Conservation (phyloP, 2,888 invertebrate genomes). For the Lithophane semibrunnea region DNA sequence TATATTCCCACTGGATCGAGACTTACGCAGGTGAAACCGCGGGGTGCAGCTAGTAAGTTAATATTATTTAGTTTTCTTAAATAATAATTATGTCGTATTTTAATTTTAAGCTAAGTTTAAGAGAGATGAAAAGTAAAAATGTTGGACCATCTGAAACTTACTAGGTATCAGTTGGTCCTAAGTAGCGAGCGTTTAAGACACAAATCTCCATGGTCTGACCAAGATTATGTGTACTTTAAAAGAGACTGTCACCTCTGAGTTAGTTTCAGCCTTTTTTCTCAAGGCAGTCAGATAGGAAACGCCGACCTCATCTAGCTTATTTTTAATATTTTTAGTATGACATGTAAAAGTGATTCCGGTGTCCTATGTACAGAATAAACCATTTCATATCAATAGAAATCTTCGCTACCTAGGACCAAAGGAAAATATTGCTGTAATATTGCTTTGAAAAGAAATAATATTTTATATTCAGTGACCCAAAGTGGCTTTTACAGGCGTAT, state of each 20-base stretch:
- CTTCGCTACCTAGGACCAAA: background rate
- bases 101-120: constrained; percentile 9
- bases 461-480: background rate
- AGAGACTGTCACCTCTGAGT: too few species aligned
- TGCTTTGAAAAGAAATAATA: background rate
- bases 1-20: too few species aligned
- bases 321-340: too few species aligned
- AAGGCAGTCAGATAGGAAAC: too few species aligned
- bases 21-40: too few species aligned
- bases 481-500: background rate
- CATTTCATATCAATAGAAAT: background rate
- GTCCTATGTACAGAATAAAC: too few species aligned
- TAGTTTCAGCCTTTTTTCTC: too few species aligned
- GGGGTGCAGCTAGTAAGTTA: constrained; percentile 1
- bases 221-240: too few species aligned
- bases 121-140: background rate
- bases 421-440: background rate
- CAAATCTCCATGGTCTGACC: too few species aligned
- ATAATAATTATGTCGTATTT: constrained; percentile 14
- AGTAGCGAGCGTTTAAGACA: background rate
- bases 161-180: background rate
- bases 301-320: too few species aligned
- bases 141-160: background rate
- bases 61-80: constrained; percentile 23
- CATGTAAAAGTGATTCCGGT: too few species aligned